Percentiles rank a stretch among this genome's conserved stretches.
These are phyloP conservation scores for Rhyzopertha dominica DNA, from an alignment of 1,140 invertebrate genomes.

Conservation along the genomic window DNA sequence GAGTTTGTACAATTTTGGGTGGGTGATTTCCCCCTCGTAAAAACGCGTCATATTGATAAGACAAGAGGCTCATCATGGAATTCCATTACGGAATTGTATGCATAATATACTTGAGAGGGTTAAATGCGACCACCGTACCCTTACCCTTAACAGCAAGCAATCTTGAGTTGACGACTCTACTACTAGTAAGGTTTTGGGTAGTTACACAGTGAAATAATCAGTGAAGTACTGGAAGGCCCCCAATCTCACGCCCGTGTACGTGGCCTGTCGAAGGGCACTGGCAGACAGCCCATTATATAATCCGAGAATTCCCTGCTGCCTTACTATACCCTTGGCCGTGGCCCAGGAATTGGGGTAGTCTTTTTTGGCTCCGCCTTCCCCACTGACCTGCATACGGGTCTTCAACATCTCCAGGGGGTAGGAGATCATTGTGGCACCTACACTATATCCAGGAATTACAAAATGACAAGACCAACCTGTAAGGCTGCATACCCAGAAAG, in stretches of 20 bases:
- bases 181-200: too few species aligned
- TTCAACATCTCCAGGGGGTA: conserved; percentile 24
- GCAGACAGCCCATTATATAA: conserved; percentile 60
- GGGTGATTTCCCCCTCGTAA: too few species aligned
- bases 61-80: too few species aligned
- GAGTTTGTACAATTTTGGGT: too few species aligned
- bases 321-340: conserved; percentile 42
- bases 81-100: too few species aligned
- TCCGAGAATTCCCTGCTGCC: conserved; percentile 53
- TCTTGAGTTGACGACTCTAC: too few species aligned
- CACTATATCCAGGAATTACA: conserved; percentile 2
- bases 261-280: conserved; percentile 59
- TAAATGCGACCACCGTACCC: too few species aligned
- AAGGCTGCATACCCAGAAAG: not conserved
- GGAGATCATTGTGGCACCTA: conserved; percentile 16
- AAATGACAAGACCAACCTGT: not conserved
- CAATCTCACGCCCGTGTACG: conserved; percentile 62
- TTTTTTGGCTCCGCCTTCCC: conserved; percentile 13
- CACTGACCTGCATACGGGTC: conserved; percentile 22
- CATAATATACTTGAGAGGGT: too few species aligned
- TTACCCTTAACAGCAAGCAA: too few species aligned
- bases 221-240: conserved; percentile 59
- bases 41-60: too few species aligned
- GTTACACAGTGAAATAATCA: conserved; percentile 45
- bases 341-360: conserved; percentile 10